Evolutionary conservation across 2,888 invertebrate genomes (phyloP).

Genomic region (Caradrina kadenii): DNA sequence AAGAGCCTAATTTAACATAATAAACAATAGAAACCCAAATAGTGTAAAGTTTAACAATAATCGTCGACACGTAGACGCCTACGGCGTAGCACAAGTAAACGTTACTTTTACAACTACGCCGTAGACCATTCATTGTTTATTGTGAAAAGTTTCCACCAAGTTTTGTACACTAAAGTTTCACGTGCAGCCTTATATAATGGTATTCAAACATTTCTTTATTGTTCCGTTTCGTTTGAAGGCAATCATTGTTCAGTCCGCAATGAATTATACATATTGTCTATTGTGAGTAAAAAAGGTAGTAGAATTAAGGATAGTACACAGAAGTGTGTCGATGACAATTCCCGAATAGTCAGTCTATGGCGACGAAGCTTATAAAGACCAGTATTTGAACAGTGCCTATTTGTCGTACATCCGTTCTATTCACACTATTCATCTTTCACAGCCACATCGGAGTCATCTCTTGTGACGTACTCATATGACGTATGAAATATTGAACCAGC

Average conservation of each 20-base stretch:
- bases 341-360: conserved; percentile 22
- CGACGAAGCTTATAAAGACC: conserved; percentile 49
- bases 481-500: conserved; percentile 65
- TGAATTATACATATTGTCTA: conserved; percentile 12
- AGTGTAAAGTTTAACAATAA: conserved; percentile 21
- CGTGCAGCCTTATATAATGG: conserved; percentile 23
- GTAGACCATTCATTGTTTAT: conserved; percentile 40
- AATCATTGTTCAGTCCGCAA: conserved; percentile 8
- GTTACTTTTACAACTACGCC: conserved; percentile 29
- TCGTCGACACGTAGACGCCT: conserved; percentile 18
- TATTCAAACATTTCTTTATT: conserved; percentile 18
- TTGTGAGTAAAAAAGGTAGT: conserved; percentile 14
- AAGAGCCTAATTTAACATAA: neutral
- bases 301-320: conserved; percentile 5
- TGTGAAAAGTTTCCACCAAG: conserved; percentile 41
- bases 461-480: conserved; percentile 67
- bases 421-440: conserved; percentile 65
- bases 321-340: conserved; percentile 16
- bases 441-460: conserved; percentile 62
- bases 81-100: conserved; percentile 28
- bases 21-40: conserved; percentile 7
- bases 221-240: conserved; percentile 15
- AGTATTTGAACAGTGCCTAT: conserved; percentile 54
- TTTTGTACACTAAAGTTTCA: conserved; percentile 24
- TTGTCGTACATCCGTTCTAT: conserved; percentile 61